Conservation (phyloP, 2,888 invertebrate genomes). For the Drepana falcataria region DNA sequence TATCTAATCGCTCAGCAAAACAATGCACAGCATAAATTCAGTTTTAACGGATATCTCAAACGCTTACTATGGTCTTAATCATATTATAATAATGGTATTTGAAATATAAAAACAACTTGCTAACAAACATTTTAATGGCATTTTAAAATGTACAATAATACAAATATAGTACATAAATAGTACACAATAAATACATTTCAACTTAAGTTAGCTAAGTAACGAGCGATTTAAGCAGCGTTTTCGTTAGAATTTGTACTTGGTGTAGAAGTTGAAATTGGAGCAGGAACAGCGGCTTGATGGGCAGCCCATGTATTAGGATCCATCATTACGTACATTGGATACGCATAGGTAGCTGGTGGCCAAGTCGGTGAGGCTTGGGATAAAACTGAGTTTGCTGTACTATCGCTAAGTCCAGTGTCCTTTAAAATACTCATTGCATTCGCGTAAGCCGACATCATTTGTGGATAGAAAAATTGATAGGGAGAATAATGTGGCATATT, state of each 20-base stretch:
- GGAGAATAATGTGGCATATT: constrained; percentile 43
- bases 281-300: constrained; percentile 29
- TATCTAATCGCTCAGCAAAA: too few species aligned
- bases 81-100: too few species aligned
- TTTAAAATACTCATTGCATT: constrained; percentile 49
- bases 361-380: constrained; percentile 42
- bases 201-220: neutral
- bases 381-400: constrained; percentile 30
- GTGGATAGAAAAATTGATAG: constrained; percentile 58
- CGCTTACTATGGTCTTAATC: too few species aligned
- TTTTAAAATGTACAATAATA: too few species aligned
- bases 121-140: too few species aligned
- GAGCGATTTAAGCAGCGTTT: constrained; percentile 5
- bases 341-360: constrained; percentile 43
- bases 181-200: too few species aligned
- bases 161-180: too few species aligned
- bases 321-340: constrained; percentile 63
- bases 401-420: constrained; percentile 45
- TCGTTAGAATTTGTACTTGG: constrained; percentile 16
- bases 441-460: constrained; percentile 56
- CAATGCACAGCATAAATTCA: too few species aligned
- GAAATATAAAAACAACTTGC: too few species aligned
- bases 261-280: constrained; percentile 20
- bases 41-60: too few species aligned
- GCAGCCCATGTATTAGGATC: constrained; percentile 56